Conservation (phyloP, 92 coral and sea anemone genomes). For the Palythoa grandiflora region DNA sequence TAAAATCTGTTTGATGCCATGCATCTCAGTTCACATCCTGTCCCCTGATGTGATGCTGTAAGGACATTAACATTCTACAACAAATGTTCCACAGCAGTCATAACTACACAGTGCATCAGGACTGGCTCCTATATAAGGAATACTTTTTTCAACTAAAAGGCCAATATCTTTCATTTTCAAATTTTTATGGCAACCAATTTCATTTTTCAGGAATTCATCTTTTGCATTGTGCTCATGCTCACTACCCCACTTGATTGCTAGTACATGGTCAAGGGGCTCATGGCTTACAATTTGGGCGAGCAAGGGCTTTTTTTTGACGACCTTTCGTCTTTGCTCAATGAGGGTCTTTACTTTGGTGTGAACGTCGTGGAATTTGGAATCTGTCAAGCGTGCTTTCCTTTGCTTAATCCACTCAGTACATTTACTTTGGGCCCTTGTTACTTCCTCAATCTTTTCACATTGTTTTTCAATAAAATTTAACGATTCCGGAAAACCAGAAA, state of each 20-base stretch:
- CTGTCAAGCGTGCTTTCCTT: slow-evolving; percentile 45
- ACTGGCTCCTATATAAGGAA: slow-evolving; percentile 57
- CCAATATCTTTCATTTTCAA: slow-evolving; percentile 48
- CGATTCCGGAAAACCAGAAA: slow-evolving; percentile 30
- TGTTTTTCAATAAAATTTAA: slow-evolving; percentile 30
- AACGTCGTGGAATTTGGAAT: slow-evolving; percentile 64
- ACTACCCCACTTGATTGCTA: slow-evolving; percentile 61
- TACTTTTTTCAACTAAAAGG: slow-evolving; percentile 39
- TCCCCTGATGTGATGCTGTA: slow-evolving; percentile 43
- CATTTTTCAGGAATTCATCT: slow-evolving; percentile 41
- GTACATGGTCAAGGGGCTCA: slow-evolving; percentile 53
- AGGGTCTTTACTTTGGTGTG: slow-evolving; percentile 41
- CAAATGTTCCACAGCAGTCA: slow-evolving; percentile 54
- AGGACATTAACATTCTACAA: slow-evolving; percentile 61
- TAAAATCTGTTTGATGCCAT: slow-evolving; percentile 50
- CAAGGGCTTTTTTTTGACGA: slow-evolving; percentile 40
- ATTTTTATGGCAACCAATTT: slow-evolving; percentile 37
- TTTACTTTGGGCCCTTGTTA: slow-evolving; percentile 19
- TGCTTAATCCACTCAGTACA: slow-evolving; percentile 33
- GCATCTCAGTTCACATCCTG: slow-evolving; percentile 37
- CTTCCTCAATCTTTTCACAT: slow-evolving; percentile 26
- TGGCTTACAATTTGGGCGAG: slow-evolving; percentile 48
- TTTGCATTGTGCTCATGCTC: slow-evolving; percentile 57
- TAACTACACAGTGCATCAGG: slow-evolving; percentile 62
- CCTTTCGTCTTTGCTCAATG: slow-evolving; percentile 17